phyloP scores from a whole-genome alignment of 1,140 invertebrate species.

The Pogonomyrmex californicus region DNA sequence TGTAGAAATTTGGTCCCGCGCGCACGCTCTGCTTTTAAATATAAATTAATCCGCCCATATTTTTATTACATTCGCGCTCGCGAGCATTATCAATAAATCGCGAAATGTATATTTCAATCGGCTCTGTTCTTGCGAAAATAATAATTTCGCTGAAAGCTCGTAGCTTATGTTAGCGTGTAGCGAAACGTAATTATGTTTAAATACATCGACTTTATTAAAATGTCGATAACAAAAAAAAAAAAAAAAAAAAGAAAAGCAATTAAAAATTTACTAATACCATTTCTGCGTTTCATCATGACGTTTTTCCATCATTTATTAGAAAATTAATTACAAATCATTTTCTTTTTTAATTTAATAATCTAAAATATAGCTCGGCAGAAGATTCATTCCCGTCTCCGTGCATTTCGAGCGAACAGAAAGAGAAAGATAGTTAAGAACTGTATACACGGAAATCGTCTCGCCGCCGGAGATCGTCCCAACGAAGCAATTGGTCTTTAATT shows the following conservation, averaged over 20 bases:
- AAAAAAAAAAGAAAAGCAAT: slow-evolving; percentile 26
- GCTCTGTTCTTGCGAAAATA: slow-evolving; percentile 60
- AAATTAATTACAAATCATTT: slow-evolving; percentile 13
- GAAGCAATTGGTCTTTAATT: slow-evolving; percentile 86
- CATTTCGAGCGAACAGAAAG: slow-evolving; percentile 30
- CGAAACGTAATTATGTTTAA: slow-evolving; percentile 48
- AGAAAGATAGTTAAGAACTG: slow-evolving; percentile 46
- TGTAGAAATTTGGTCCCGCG: slow-evolving; percentile 43
- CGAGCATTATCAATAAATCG: slow-evolving; percentile 63
- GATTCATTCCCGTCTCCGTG: not conserved
- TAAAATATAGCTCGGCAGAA: slow-evolving; percentile 11
- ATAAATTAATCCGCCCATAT: slow-evolving; percentile 61
- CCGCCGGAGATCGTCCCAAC: slow-evolving; percentile 59
- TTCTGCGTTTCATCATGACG: not conserved
- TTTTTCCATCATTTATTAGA: not conserved
- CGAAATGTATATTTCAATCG: slow-evolving; percentile 64
- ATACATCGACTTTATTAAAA: slow-evolving; percentile 24
- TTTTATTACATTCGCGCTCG: slow-evolving; percentile 63
- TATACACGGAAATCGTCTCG: slow-evolving; percentile 65
- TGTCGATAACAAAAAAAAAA: not conserved
- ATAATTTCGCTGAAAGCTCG: slow-evolving; percentile 56
- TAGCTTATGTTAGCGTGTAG: slow-evolving; percentile 38
- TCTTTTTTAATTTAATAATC: not conserved
- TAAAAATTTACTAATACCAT: slow-evolving; percentile 38
- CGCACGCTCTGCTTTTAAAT: slow-evolving; percentile 53